Base-by-base conservation (phyloP, 2,113 vertebrate species). In the Ageneiosus marmoratus region DNA sequence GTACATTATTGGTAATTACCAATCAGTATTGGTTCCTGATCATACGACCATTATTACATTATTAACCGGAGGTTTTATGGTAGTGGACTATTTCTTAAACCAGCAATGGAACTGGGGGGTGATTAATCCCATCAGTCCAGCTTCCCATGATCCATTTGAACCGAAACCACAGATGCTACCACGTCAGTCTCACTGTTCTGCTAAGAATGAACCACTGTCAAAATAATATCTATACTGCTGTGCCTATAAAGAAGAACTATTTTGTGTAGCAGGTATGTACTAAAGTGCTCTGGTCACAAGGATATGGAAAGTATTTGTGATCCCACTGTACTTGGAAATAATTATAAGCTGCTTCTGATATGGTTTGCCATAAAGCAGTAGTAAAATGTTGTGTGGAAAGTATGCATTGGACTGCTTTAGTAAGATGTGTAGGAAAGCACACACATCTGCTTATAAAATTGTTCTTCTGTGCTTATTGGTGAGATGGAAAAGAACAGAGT, bases 221-320 rank as follows among this genome's bases (percentile, higher is more conserved):
- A 69, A 24, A 69, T 65, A 65, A 32, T 69, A 41, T 24, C 22
- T 46, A 22, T 44, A 9, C 34, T 69, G 18, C 22, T 69, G 20
- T 69, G 37, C 22, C 22, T n/a, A 41, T n/a, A 6, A 70, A 44
- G 22, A 44, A 70, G 10, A 44, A 12, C 10, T 22, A 15, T 70
- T 70, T 44, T 44, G 65, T 41, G 22, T 24, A 18, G 18, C 3
- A 41, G 34, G 8, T 67, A 67, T 67, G 37, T 69, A 67, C 32
- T 67, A 8, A 22, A 69, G 65, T 20, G 1, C 32, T 41, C 34
- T 74, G 27, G 72, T 51, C 72, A 74, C 48, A 84, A 77, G 10
- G 58, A 87, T 62, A 27, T 8, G 41, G 48, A 69, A 88, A 56
- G 79, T 82, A 69, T 70, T 41, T 84, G 50, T 82, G 32, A 81